Conservation (phyloP, 2,888 invertebrate genomes). For the Melolontha melolontha region DNA sequence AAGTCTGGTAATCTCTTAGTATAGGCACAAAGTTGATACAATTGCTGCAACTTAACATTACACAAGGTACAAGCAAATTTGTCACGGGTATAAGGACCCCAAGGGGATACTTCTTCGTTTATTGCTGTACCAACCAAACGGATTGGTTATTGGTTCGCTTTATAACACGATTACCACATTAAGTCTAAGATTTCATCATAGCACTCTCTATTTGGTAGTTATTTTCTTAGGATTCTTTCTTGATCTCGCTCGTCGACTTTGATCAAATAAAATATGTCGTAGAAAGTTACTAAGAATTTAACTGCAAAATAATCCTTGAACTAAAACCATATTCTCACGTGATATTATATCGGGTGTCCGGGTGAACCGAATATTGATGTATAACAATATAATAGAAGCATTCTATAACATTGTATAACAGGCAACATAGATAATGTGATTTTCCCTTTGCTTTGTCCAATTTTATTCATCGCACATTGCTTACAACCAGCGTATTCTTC, state of each 20-base stretch:
- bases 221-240: not conserved
- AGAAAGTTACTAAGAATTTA: not conserved
- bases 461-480: too few species aligned
- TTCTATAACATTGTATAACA: too few species aligned
- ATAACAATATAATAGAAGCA: too few species aligned
- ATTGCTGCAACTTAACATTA: constrained; percentile 63
- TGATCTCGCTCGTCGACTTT: not conserved
- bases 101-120: constrained; percentile 66
- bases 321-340: constrained; percentile 27
- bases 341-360: too few species aligned
- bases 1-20: constrained; percentile 66
- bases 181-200: constrained; percentile 65
- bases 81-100: constrained; percentile 68
- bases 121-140: constrained; percentile 67
- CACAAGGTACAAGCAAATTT: constrained; percentile 67
- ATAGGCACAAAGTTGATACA: constrained; percentile 69
- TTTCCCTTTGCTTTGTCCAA: too few species aligned
- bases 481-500: too few species aligned
- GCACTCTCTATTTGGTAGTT: constrained; percentile 63
- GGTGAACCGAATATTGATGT: too few species aligned
- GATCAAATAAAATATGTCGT: not conserved
- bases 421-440: too few species aligned
- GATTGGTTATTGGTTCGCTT: constrained; percentile 67
- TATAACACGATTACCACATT: constrained; percentile 68
- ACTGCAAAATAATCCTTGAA: not conserved